Evolutionary conservation across 2,888 invertebrate genomes (phyloP), one percentile per base, ranked within the genome.

Genomic region (Leptopilina myrica): DNA sequence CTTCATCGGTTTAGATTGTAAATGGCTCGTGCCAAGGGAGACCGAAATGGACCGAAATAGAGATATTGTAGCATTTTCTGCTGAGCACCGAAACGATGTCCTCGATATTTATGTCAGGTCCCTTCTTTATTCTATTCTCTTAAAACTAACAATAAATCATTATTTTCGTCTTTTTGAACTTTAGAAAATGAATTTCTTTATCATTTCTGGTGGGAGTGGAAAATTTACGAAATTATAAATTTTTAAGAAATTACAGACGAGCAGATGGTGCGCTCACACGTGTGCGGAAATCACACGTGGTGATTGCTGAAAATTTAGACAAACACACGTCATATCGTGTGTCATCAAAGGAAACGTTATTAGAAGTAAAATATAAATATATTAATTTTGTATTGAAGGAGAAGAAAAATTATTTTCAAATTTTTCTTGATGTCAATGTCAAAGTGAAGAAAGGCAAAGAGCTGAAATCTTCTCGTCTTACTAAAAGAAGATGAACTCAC

Each of bases 21-120:
- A 79, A 82, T 62, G 62, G 80, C 79, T 80, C 81, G 84, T 86
- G 86, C 85, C 86, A 85, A 85, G 83, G 84, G 77, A 43, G 78
- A 81, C 80, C 76, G 73, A 84, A 86, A 81, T 83, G 81, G 82
- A 82, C 86, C 83, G 82, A 86, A 86, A 86, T 86, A 86, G 86
- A 85, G 86, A 83, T 84, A 86, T 86, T 86, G 86, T 85, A 82
- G 81, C 81, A 83, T 84, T 84, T 84, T 84, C 85, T 79, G 81
- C 79, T 79, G 77, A 78, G 81, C 76, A 79, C 53, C 69, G 67
- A 67, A 67, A 26, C 49, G 53, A 69, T 53, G 69, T 69, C 69
- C 69, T 69, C 69, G 69, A 69, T 69, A 69, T 69, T 69, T 69
- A 53, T 69, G 67, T 69, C 69, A 53, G 53, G 53, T 49, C 26